Evolutionary conservation across 2,113 vertebrate species (phyloP).

Genomic region (Coptodon rendalli): DNA sequence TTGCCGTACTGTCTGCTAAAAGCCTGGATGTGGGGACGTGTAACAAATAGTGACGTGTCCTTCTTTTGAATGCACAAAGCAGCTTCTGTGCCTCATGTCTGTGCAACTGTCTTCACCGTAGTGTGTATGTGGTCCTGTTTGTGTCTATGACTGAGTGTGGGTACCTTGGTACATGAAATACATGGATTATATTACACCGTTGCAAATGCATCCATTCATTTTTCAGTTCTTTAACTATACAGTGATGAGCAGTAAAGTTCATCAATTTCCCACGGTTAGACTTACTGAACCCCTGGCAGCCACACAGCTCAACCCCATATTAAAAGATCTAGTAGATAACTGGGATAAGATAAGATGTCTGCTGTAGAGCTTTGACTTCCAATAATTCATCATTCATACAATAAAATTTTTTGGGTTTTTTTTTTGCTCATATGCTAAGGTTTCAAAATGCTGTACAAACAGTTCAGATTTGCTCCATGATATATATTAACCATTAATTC

Average conservation of each 20-base stretch:
- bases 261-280: neutral
- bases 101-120: neutral
- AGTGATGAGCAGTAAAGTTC: neutral
- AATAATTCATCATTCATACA: neutral
- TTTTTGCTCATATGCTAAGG: neutral
- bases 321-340: no score
- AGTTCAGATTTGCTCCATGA: neutral
- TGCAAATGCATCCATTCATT: neutral
- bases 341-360: no score
- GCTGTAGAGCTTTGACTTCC: neutral
- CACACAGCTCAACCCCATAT: no score
- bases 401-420: rapidly evolving
- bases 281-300: no score
- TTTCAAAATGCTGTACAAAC: neutral
- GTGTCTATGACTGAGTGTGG: neutral
- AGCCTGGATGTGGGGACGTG: neutral
- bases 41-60: neutral
- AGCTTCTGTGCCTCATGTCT: neutral
- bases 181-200: neutral
- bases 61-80: neutral
- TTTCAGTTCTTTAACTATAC: neutral
- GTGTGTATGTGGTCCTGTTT: neutral
- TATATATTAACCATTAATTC: no score
- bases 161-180: neutral
- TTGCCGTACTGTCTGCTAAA: neutral